Evolutionary conservation across 1,140 invertebrate genomes (phyloP).

Genomic region (Sitodiplosis mosellana): DNA sequence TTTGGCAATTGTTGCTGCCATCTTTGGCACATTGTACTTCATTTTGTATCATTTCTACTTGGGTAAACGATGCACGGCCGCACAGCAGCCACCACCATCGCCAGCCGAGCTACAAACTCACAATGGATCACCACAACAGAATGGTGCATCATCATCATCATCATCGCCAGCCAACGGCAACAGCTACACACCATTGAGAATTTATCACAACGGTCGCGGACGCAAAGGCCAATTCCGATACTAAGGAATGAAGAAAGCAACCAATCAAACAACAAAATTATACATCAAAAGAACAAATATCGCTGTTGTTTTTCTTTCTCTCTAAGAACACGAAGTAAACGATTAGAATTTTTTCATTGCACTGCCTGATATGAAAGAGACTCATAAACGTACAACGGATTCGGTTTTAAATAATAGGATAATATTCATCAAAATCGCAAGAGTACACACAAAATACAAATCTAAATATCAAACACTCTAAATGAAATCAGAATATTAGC

Average conservation of each 20-base stretch:
- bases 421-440: too few relatives aligned
- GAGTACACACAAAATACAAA: too few relatives aligned
- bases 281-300: too few relatives aligned
- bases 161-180: slow-evolving; percentile 36
- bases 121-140: background rate
- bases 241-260: slow-evolving; percentile 25
- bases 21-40: slow-evolving; percentile 44
- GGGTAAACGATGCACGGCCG: slow-evolving; percentile 45
- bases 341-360: too few relatives aligned
- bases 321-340: too few relatives aligned
- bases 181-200: slow-evolving; percentile 52
- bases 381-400: too few relatives aligned
- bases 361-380: too few relatives aligned
- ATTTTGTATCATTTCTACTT: slow-evolving; percentile 47
- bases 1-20: slow-evolving; percentile 38
- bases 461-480: too few relatives aligned
- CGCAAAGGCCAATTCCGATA: slow-evolving; percentile 61
- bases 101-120: slow-evolving; percentile 7
- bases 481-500: too few relatives aligned
- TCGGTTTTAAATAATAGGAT: too few relatives aligned
- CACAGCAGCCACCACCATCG: slow-evolving; percentile 31
- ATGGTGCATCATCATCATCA: slow-evolving; percentile 31
- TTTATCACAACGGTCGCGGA: slow-evolving; percentile 57
- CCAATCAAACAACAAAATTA: background rate
- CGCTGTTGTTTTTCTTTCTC: too few relatives aligned